Evolutionary conservation across 1,140 invertebrate genomes (phyloP).

Genomic region (Drosophila kurseongensis): DNA sequence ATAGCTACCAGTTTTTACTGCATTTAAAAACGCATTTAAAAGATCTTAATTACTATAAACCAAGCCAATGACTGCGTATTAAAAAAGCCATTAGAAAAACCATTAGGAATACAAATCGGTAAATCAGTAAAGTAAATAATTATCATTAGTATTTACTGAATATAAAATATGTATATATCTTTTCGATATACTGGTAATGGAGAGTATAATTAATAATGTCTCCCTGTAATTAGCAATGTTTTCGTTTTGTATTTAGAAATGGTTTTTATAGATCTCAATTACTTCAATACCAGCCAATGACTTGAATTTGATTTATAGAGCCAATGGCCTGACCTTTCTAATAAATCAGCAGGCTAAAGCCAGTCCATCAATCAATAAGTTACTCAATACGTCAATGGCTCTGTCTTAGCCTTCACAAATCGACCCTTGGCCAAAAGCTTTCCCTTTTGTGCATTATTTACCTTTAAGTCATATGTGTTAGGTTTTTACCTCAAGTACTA

Average conservation of each 20-base stretch:
- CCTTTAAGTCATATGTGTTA: slow-evolving; percentile 25
- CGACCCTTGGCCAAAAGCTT: slow-evolving; percentile 47
- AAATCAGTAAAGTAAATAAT: background rate
- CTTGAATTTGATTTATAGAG: slow-evolving; percentile 1
- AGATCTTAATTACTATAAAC: background rate
- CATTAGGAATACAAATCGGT: background rate
- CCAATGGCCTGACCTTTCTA: slow-evolving; percentile 28
- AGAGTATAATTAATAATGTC: no score
- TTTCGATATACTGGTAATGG: no score
- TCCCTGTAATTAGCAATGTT: no score
- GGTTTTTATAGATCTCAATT: no score
- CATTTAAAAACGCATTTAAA: slow-evolving; percentile 14
- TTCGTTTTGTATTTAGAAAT: no score
- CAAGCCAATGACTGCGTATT: background rate
- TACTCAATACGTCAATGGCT: slow-evolving; percentile 29
- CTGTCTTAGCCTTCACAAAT: slow-evolving; percentile 24
- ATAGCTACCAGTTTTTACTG: slow-evolving; percentile 12
- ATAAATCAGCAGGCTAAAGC: slow-evolving; percentile 13
- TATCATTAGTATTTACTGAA: background rate
- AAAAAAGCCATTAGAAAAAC: background rate
- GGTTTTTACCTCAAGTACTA: slow-evolving; percentile 19
- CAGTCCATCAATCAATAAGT: slow-evolving; percentile 37
- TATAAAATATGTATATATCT: background rate
- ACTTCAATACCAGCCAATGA: slow-evolving; percentile 4
- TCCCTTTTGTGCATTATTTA: slow-evolving; percentile 51